Percentiles rank a stretch among this genome's conserved stretches.
Evolutionary conservation across 64 coral and sea anemone species (phyloP).

Genomic region (Actinia tenebrosa): DNA sequence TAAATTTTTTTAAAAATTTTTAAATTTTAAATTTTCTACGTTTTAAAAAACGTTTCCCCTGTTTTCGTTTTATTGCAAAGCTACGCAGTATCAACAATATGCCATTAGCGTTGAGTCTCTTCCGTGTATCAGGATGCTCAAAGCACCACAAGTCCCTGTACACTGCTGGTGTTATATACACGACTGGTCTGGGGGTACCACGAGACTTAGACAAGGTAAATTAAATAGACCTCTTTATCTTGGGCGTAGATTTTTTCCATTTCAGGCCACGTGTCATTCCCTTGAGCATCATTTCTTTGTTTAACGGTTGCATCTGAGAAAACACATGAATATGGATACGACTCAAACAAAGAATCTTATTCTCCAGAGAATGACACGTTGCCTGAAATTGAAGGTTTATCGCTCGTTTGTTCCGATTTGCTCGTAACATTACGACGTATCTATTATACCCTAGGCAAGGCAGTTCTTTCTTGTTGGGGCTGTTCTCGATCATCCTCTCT

Average conservation of each 20-base stretch:
- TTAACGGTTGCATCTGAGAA: too few species aligned
- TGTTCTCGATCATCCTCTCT: constrained; percentile 54
- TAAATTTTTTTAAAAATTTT: too few species aligned
- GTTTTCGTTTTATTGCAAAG: background rate
- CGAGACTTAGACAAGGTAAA: constrained; percentile 43
- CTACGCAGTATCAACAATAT: background rate
- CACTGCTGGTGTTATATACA: constrained; percentile 41
- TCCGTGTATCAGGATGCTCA: constrained; percentile 52
- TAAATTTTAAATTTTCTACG: too few species aligned
- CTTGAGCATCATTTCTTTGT: too few species aligned
- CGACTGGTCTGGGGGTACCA: constrained; percentile 59
- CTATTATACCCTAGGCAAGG: constrained; percentile 22
- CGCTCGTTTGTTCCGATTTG: too few species aligned
- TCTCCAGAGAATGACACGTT: too few species aligned
- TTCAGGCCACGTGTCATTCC: too few species aligned
- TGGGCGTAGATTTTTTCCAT: too few species aligned
- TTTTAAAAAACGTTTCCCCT: background rate
- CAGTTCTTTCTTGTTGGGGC: constrained; percentile 63
- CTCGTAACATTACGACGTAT: background rate
- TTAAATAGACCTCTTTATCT: too few species aligned
- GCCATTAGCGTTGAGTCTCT: constrained; percentile 5
- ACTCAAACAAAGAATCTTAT: too few species aligned
- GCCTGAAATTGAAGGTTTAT: too few species aligned
- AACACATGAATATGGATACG: too few species aligned
- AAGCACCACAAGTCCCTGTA: constrained; percentile 62